Evolutionary conservation across 2,113 vertebrate species (phyloP).

Genomic region (Aphelocoma coerulescens): DNA sequence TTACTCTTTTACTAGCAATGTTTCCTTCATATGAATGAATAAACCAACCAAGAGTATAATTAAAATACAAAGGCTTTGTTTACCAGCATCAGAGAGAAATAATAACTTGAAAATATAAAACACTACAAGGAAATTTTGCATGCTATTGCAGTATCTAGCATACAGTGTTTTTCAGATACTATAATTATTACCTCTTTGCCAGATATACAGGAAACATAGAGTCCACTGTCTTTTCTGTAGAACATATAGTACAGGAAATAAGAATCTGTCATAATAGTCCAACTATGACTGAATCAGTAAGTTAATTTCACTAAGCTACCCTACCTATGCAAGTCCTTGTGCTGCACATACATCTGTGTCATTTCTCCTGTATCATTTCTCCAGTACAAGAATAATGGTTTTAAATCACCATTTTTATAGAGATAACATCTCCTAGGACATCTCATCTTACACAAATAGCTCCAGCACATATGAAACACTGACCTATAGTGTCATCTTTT

Average conservation of each 20-base stretch:
- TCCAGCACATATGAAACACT: not conserved
- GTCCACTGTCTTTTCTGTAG: not conserved
- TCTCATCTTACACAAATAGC: constrained; percentile 22
- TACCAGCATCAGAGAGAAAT: not conserved
- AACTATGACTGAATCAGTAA: not conserved
- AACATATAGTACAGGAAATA: not conserved
- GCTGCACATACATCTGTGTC: not conserved
- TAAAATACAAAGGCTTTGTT: not conserved
- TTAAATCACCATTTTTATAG: not conserved
- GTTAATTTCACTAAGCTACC: not conserved
- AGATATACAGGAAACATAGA: not conserved
- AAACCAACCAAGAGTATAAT: not conserved
- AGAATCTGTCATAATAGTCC: not conserved
- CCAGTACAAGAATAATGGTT: not conserved
- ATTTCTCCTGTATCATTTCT: not conserved
- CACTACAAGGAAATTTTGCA: not conserved
- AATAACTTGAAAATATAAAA: not conserved
- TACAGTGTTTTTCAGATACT: not conserved
- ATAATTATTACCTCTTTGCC: not conserved
- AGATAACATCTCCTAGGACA: not conserved
- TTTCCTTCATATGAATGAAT: not conserved
- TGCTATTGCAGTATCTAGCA: not conserved
- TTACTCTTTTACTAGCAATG: not conserved
- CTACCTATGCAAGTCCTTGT: not conserved
- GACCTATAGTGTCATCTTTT: not conserved